Conservation (phyloP, 2,888 invertebrate genomes). For the Folsomia manolachei region DNA sequence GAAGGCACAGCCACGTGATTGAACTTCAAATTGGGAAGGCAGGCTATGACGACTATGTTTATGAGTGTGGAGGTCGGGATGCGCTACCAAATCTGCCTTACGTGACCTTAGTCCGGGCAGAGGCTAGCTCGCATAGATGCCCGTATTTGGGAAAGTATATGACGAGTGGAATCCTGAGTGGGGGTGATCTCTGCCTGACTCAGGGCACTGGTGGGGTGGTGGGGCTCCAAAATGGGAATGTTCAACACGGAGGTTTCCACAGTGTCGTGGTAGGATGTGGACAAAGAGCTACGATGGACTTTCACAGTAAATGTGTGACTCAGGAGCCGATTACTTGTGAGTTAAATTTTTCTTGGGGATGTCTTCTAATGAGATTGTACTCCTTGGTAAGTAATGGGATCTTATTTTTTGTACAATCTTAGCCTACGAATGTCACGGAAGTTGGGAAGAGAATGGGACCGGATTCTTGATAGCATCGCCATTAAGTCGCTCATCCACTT, state of each 20-base stretch:
- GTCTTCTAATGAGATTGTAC: too few species aligned
- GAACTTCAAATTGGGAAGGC: conserved; percentile 61
- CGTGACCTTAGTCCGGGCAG: conserved; percentile 47
- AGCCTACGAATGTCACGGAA: conserved; percentile 72
- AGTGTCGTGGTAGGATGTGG: conserved; percentile 58
- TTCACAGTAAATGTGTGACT: conserved; percentile 59
- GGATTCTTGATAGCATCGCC: conserved; percentile 70
- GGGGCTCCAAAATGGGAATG: conserved; percentile 15
- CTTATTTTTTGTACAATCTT: conserved; percentile 42
- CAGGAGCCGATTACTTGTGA: conserved; percentile 52
- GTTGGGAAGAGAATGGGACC: conserved; percentile 65
- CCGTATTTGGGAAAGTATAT: conserved; percentile 49
- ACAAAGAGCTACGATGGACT: conserved; percentile 60
- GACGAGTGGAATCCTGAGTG: conserved; percentile 41
- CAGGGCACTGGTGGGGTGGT: conserved; percentile 1
- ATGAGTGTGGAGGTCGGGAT: conserved; percentile 37
- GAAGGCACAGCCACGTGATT: conserved; percentile 68
- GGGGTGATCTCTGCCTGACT: conserved; percentile 32
- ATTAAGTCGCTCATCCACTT: conserved; percentile 57
- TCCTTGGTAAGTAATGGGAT: too few species aligned
- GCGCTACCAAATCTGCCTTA: conserved; percentile 38
- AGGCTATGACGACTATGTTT: conserved; percentile 36
- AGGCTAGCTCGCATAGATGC: conserved; percentile 41
- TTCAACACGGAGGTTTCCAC: conserved; percentile 50
- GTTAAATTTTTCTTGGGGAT: conserved; percentile 9